Conservation (phyloP, 2,888 invertebrate species). For the Pseudococcus longispinus region DNA sequence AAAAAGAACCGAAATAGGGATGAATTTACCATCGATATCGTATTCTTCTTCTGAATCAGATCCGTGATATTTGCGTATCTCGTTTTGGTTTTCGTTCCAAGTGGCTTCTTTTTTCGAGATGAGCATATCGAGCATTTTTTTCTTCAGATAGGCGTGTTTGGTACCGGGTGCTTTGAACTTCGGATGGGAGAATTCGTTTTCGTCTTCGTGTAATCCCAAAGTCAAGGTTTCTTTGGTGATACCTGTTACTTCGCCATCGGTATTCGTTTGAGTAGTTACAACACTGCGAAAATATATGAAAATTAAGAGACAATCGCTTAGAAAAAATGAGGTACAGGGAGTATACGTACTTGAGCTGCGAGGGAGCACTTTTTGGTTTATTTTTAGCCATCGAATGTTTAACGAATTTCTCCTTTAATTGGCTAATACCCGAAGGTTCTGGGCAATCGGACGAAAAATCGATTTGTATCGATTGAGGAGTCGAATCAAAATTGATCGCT, state of each 20-base stretch:
- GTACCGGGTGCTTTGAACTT: constrained; percentile 37
- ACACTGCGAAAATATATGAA: constrained; percentile 2
- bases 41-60: constrained; percentile 11
- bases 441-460: background rate
- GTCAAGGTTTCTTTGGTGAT: constrained; percentile 44
- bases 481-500: background rate
- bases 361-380: background rate
- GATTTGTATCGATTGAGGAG: background rate
- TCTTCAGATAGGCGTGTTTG: constrained; percentile 25
- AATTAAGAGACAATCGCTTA: background rate
- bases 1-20: background rate
- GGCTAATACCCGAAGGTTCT: background rate
- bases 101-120: constrained; percentile 30
- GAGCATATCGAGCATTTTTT: constrained; percentile 27
- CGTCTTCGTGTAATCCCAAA: background rate
- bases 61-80: constrained; percentile 18
- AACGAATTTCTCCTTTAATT: constrained; percentile 30
- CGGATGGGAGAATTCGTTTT: background rate
- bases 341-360: background rate
- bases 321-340: background rate
- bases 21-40: constrained; percentile 5
- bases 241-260: constrained; percentile 46
- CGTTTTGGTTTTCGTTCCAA: constrained; percentile 48
- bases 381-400: background rate
- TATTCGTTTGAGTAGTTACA: constrained; percentile 35